Conservation (phyloP, 2,797 vertebrate species). For the Mycteria americana region DNA sequence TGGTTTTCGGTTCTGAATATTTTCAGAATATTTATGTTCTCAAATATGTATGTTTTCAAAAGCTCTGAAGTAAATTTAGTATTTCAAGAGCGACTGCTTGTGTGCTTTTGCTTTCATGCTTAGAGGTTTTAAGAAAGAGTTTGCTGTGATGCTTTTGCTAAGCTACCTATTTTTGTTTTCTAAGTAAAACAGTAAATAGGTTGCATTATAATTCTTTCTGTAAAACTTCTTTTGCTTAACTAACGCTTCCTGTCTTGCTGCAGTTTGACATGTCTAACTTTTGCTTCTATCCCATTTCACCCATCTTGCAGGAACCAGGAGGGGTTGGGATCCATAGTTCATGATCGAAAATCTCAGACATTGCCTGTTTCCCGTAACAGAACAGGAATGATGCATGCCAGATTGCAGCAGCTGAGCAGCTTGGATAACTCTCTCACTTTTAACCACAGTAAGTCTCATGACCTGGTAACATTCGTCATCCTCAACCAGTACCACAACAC, state of each 20-base stretch:
- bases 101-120: conserved; percentile 56
- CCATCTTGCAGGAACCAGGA: conserved; percentile 93
- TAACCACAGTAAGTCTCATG: conserved; percentile 93
- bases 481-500: conserved; percentile 71
- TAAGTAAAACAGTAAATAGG: conserved; percentile 18
- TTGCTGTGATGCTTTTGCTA: conserved; percentile 27
- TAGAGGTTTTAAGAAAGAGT: conserved; percentile 33
- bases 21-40: conserved; percentile 19
- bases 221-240: conserved; percentile 72
- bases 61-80: conserved; percentile 16
- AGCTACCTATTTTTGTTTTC: conserved; percentile 55
- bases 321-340: conserved; percentile 85
- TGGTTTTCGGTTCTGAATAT: conserved; percentile 23
- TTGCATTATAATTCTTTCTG: conserved; percentile 22
- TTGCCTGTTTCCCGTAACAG: conserved; percentile 99
- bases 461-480: conserved; percentile 74
- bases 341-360: conserved; percentile 98
- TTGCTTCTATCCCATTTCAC: conserved; percentile 85
- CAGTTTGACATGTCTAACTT: conserved; percentile 78
- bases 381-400: conserved; percentile 92
- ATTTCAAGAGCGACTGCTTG: neutral
- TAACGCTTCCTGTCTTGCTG: conserved; percentile 78
- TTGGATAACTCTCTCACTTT: conserved; percentile 95
- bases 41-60: neutral
- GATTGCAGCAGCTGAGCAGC: conserved; percentile 94